Evolutionary conservation across 2,797 vertebrate species (phyloP).

Genomic region (Synanceia verrucosa): DNA sequence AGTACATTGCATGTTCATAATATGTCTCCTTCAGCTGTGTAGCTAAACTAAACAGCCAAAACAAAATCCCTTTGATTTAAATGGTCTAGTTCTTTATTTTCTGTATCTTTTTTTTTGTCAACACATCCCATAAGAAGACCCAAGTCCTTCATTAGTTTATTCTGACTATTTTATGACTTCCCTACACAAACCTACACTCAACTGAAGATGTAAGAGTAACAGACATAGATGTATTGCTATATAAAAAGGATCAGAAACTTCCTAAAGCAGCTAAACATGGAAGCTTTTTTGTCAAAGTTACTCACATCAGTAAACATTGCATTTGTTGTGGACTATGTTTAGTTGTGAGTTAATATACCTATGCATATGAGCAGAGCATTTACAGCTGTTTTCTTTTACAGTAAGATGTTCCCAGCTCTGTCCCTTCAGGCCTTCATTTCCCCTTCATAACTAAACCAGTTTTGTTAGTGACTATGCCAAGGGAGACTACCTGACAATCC

Average conservation of each 20-base stretch:
- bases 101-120: background rate
- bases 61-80: background rate
- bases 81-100: background rate
- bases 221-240: background rate
- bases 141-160: background rate
- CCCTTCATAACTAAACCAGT: background rate
- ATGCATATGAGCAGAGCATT: background rate
- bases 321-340: background rate
- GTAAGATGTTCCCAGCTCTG: background rate
- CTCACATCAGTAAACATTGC: background rate
- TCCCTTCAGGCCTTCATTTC: background rate
- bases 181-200: background rate
- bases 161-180: background rate
- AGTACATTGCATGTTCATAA: background rate
- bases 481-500: background rate
- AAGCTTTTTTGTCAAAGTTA: background rate
- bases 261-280: background rate
- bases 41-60: too few species aligned
- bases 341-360: background rate
- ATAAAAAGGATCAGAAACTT: background rate
- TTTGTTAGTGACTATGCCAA: background rate
- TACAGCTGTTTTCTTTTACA: background rate
- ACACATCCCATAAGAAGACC: background rate
- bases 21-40: background rate
- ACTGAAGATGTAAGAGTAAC: background rate